Conservation (phyloP, 2,113 vertebrate species). For the Todiramphus chloris region DNA sequence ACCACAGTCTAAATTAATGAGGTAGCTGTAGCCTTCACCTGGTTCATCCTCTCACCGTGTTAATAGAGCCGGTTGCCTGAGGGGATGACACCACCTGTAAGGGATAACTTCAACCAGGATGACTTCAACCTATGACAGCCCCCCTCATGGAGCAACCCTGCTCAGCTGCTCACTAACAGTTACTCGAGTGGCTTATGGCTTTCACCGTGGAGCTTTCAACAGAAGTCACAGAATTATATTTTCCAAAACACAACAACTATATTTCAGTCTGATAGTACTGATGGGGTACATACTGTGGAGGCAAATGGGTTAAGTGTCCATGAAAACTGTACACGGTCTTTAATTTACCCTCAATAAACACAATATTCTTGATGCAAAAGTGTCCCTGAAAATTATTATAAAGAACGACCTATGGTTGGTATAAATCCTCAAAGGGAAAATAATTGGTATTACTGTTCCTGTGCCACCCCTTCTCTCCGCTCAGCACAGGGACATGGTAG, state of each 20-base stretch:
- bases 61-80: not conserved
- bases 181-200: not conserved
- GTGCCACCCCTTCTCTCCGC: not conserved
- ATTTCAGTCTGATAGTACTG: not conserved
- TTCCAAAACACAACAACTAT: not conserved
- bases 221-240: not conserved
- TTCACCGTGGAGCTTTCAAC: not conserved
- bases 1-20: not conserved
- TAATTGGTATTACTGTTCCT: not conserved
- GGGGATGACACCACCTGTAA: not conserved
- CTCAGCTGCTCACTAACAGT: not conserved
- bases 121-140: not conserved
- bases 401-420: not conserved
- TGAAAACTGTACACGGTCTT: not conserved
- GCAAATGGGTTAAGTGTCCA: not conserved
- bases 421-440: not conserved
- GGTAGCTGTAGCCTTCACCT: not conserved
- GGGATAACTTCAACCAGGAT: not conserved
- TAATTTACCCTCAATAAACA: not conserved
- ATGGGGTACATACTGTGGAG: not conserved
- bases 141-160: fast-evolving
- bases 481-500: not conserved
- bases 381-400: not conserved
- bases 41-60: not conserved
- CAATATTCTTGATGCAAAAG: not conserved